phyloP scores from a whole-genome alignment of 2,797 vertebrate genomes.

The Rhabdophis nuchalis region DNA sequence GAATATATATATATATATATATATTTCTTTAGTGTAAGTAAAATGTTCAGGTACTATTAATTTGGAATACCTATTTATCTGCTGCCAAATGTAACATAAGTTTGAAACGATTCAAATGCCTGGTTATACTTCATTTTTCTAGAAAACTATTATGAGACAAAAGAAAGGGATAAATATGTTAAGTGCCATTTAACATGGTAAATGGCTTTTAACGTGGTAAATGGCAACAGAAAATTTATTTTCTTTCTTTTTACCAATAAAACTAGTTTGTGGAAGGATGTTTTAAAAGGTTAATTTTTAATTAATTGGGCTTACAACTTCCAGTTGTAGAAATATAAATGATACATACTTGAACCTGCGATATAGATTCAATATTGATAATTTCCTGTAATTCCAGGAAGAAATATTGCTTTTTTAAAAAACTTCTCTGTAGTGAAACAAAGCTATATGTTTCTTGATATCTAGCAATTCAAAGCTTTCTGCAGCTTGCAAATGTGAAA shows the following conservation, averaged over 20 bases:
- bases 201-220: too few relatives aligned
- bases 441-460: background rate
- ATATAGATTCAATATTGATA: background rate
- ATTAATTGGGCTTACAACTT: background rate
- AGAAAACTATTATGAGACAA: background rate
- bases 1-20: background rate
- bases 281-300: background rate
- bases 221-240: too few relatives aligned
- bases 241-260: background rate
- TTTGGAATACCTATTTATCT: background rate
- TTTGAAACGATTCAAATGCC: background rate
- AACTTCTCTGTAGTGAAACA: background rate
- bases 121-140: background rate
- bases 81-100: background rate
- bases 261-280: background rate
- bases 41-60: background rate
- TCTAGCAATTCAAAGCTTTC: background rate
- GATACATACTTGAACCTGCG: background rate
- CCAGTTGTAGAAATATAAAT: background rate
- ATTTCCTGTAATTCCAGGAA: background rate
- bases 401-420: background rate
- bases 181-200: too few relatives aligned
- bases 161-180: too few relatives aligned
- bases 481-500: background rate
- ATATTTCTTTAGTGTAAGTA: background rate